Evolutionary conservation across 2,113 vertebrate species (phyloP), one percentile per base, ranked within the genome.

Genomic region (Bagarius yarrelli): DNA sequence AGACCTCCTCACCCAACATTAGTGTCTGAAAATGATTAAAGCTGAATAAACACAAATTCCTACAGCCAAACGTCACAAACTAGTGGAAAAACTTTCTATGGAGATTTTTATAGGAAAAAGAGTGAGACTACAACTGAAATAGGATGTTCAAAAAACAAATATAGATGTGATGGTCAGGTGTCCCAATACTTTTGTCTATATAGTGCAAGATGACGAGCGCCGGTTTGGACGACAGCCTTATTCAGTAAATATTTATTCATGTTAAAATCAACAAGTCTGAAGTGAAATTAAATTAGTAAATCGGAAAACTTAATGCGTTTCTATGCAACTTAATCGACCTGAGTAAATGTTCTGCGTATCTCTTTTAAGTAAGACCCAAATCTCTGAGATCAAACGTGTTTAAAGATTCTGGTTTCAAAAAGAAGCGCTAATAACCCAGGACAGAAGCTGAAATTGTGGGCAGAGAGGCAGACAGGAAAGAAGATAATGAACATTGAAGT

Each of bases 401-500:
- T 50, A 25, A 69, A 69, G 21, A 70, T 70, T 47, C 14, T 70
- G 40, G 66, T 69, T 23, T 47, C 14, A 14, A 67, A 44, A 67
- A 21, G 34, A 67, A 40, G 66, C 47, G 36, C 25, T 19, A 52
- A 11, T 53, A 53, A 72, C 69, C 52, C 25, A 52, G 25, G 44
- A 27, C 50, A 4, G 25, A 53, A 50, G 19, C 50, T 27, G 13
- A 52, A 50, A 72, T 53, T 72, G 25, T 32, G 25, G 69, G 2
- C 44, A 21, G 69, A 72, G 69, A 52, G 47, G 47, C 47, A 30
- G 47, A 53, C 69, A 52, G 69, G 47, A 72, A 52, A 53, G 18
- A 53, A 72, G 47, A 52, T 72, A 72, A 70, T 53, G 44, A 52
- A 52, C 47, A 52, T 30, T 52, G 47, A 71, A 71, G 47, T 9